Base-by-base conservation (phyloP, 2,888 invertebrate genomes). In the Athalia cordata region DNA sequence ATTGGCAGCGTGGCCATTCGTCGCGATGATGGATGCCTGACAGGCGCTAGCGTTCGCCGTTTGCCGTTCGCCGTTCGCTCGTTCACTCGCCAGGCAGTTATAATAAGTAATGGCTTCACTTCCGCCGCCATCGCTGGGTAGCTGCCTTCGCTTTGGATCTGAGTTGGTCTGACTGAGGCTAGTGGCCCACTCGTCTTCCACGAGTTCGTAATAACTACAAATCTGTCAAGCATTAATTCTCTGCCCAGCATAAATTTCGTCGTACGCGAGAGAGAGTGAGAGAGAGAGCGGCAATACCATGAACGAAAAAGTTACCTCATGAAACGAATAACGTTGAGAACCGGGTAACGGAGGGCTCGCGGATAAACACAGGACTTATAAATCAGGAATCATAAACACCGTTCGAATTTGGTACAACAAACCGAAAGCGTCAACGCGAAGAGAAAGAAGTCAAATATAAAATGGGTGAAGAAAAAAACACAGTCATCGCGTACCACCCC, bases 51-150 rank as follows among this genome's bases (percentile, higher is more conserved):
- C 80, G 78, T 81, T 81, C 80, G 79, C 83, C 75, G 80, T 70
- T 77, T 47, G 65, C 65, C 65, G 43, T 5, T 15, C 8, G 29
- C 43, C 82, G 84, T 81, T 82, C 80, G 81, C 80, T 87, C 85
- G 84, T 84, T 82, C 83, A 84, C 88, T 87, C 86, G 87, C 87
- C 86, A 85, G 86, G 89, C 89, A 89, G 89, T 89, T 89, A 89
- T 89, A 89, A 89, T 89, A 89, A 89, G 89, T 89, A 89, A 90
- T 89, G 89, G 89, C 87, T 88, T 89, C 87, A 86, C 89, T 89
- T 89, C 88, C 88, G 87, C 87, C 86, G 88, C 87, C 87, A 87
- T 88, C 82, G 83, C 82, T 81, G 78, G 81, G 81, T 29, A 61
- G 72, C 80, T 79, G 79, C 80, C 77, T 77, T 81, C 79, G 78